Evolutionary conservation across 2,113 vertebrate species (phyloP).

Genomic region (Petrocephalus zakoni): DNA sequence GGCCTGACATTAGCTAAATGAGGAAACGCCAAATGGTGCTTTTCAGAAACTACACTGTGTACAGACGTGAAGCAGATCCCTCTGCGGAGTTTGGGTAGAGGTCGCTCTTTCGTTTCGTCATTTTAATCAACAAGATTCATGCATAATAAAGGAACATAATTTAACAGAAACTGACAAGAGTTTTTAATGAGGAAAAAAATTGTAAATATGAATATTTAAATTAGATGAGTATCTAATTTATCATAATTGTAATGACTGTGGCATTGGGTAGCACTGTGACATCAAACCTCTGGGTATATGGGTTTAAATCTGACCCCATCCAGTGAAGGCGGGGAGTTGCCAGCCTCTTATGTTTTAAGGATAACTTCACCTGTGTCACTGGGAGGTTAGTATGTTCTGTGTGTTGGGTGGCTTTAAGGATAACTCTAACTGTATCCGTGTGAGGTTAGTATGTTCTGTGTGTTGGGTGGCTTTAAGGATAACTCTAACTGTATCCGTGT

Average conservation of each 20-base stretch:
- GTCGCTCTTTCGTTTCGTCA: not conserved
- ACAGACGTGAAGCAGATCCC: not conserved
- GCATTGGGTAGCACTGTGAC: not conserved
- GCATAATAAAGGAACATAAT: not conserved
- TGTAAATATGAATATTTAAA: conserved; percentile 3
- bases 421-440: too few relatives aligned
- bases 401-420: too few relatives aligned
- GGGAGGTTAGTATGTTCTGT: too few relatives aligned
- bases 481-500: not conserved
- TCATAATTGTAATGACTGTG: not conserved
- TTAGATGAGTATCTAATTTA: not conserved
- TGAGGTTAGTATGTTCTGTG: not conserved
- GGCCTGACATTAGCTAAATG: not conserved
- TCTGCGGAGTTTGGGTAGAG: not conserved
- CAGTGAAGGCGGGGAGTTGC: too few relatives aligned
- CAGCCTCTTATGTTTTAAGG: not conserved
- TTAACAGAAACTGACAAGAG: not conserved
- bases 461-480: not conserved
- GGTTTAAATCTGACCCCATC: not conserved
- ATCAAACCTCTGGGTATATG: not conserved
- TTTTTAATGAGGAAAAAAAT: conserved; percentile 5
- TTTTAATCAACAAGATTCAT: conserved; percentile 2
- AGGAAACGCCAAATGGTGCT: not conserved
- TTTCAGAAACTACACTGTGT: not conserved
- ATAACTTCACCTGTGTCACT: too few relatives aligned